These are phyloP conservation scores for Caenorhabditis zanzibari DNA, from an alignment of 2,888 invertebrate species.

Conservation along the genomic window DNA sequence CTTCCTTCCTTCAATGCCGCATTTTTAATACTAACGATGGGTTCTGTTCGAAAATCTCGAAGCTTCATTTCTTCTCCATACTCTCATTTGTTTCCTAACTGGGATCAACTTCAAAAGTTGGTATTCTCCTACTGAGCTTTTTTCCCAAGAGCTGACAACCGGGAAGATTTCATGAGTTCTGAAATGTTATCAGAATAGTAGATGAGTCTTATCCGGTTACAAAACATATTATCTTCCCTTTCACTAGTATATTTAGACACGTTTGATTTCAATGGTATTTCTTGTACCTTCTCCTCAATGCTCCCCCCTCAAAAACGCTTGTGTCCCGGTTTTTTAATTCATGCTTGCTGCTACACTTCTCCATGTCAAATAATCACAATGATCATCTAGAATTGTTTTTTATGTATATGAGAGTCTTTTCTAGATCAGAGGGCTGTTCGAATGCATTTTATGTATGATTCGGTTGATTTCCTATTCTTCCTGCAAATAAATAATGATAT, in stretches of 20 bases:
- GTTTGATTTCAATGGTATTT: slow-evolving; percentile 35
- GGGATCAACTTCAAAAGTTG: slow-evolving; percentile 44
- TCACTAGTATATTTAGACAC: slow-evolving; percentile 55
- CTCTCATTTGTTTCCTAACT: slow-evolving; percentile 20
- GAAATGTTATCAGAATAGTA: slow-evolving; percentile 33
- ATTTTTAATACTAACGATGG: slow-evolving; percentile 66
- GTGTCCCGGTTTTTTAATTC: slow-evolving; percentile 49
- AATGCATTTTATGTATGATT: slow-evolving; percentile 40
- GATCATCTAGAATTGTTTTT: slow-evolving; percentile 37
- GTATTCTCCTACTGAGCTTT: slow-evolving; percentile 23
- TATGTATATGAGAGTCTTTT: slow-evolving; percentile 51
- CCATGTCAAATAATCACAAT: slow-evolving; percentile 37
- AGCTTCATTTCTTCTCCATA: slow-evolving; percentile 16
- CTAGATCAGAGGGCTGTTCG: slow-evolving; percentile 37
- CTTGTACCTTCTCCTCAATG: not conserved
- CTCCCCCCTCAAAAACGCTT: slow-evolving; percentile 23
- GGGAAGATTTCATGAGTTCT: slow-evolving; percentile 18
- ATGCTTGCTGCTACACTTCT: slow-evolving; percentile 43
- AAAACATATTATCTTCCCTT: not conserved
- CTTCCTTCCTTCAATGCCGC: slow-evolving; percentile 36
- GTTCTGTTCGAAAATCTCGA: slow-evolving; percentile 64
- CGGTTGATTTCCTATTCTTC: slow-evolving; percentile 7
- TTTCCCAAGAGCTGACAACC: slow-evolving; percentile 33
- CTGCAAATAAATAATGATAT: slow-evolving; percentile 1
- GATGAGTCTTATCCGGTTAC: not conserved